Percentiles rank a stretch among this genome's conserved stretches.
Conservation (phyloP, 2,888 invertebrate species). For the Apamea epomidion region DNA sequence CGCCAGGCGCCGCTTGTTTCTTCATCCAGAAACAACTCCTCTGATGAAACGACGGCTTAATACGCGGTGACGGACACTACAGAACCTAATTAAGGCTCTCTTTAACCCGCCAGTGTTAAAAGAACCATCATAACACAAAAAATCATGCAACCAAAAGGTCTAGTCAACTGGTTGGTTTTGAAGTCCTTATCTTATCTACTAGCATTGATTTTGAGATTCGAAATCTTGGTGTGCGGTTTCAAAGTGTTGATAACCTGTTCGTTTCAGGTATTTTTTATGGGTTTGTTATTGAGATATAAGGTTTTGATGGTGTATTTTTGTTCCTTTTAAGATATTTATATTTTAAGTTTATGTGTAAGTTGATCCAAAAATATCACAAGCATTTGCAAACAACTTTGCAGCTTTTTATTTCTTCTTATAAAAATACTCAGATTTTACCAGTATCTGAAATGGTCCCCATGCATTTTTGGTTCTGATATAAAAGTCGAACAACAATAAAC, state of each 20-base stretch:
- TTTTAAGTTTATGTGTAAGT: slow-evolving; percentile 22
- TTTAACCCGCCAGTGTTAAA: slow-evolving; percentile 71
- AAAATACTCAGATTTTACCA: background rate
- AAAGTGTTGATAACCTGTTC: slow-evolving; percentile 72
- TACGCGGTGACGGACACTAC: slow-evolving; percentile 88
- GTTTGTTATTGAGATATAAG: slow-evolving; percentile 67
- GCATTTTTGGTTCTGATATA: background rate
- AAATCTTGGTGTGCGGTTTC: slow-evolving; percentile 88
- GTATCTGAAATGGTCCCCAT: background rate
- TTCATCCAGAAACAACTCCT: slow-evolving; percentile 86
- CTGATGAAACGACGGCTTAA: slow-evolving; percentile 89
- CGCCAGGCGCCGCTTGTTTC: slow-evolving; percentile 84
- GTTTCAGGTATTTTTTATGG: slow-evolving; percentile 65
- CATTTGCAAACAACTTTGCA: slow-evolving; percentile 19
- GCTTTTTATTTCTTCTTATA: background rate
- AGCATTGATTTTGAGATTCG: slow-evolving; percentile 87
- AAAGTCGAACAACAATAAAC: background rate
- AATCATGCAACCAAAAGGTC: slow-evolving; percentile 60
- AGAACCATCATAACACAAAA: slow-evolving; percentile 61
- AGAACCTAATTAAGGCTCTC: slow-evolving; percentile 87
- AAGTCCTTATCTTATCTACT: slow-evolving; percentile 86
- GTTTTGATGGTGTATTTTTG: slow-evolving; percentile 50
- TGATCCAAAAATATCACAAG: slow-evolving; percentile 19
- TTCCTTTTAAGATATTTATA: slow-evolving; percentile 17
- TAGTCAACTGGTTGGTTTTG: slow-evolving; percentile 71